phyloP scores from a whole-genome alignment of 2,888 invertebrate species.

The Drosophila sordidapex region DNA sequence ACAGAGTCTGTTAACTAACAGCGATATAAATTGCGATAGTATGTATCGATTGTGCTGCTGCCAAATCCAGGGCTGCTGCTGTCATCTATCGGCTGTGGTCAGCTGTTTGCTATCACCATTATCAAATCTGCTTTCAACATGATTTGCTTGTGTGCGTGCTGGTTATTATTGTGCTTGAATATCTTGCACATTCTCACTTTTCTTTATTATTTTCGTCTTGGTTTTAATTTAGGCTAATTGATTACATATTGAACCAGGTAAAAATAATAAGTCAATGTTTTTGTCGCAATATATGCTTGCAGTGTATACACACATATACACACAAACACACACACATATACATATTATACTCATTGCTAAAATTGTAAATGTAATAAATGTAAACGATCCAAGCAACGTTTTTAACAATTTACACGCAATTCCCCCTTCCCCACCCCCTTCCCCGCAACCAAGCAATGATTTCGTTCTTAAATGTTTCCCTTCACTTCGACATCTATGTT shows the following conservation, averaged over 20 bases:
- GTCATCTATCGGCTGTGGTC: slow-evolving; percentile 10
- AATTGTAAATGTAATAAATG: background rate
- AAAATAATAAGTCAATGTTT: slow-evolving; percentile 2
- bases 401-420: background rate
- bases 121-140: slow-evolving; percentile 12
- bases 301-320: background rate
- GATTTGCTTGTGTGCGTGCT: slow-evolving; percentile 17
- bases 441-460: background rate
- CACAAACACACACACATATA: background rate
- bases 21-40: background rate
- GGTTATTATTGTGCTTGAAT: slow-evolving; percentile 26
- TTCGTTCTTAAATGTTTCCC: background rate
- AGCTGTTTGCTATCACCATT: slow-evolving; percentile 37
- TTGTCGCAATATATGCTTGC: background rate
- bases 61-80: slow-evolving; percentile 19
- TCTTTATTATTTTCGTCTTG: slow-evolving; percentile 6
- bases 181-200: background rate
- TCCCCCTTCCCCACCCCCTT: background rate
- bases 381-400: background rate
- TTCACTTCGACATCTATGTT: background rate
- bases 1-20: slow-evolving; percentile 7
- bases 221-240: slow-evolving; percentile 5
- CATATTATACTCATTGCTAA: background rate
- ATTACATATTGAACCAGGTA: slow-evolving; percentile 27
- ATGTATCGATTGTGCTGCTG: background rate